Conservation (phyloP, 2,113 vertebrate genomes). For the Siniperca chuatsi region DNA sequence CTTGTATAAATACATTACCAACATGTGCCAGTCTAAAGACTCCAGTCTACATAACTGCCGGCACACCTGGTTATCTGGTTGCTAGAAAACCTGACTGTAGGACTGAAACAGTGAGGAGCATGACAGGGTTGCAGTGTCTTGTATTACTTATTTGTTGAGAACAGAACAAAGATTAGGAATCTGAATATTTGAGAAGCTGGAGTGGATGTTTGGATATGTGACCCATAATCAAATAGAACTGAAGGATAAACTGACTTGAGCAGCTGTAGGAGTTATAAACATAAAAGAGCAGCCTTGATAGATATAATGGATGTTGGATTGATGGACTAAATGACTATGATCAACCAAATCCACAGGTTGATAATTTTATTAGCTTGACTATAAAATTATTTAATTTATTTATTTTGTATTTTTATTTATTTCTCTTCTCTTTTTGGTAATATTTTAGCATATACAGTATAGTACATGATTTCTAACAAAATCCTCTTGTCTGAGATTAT, state of each 20-base stretch:
- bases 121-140: not conserved
- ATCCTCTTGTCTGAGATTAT: too few relatives aligned
- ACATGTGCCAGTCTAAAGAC: constrained; percentile 1
- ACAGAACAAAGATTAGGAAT: not conserved
- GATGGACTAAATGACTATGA: not conserved
- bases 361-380: not conserved
- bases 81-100: not conserved
- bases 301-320: not conserved
- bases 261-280: not conserved
- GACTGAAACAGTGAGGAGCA: not conserved
- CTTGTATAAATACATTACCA: constrained; percentile 27
- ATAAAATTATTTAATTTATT: not conserved
- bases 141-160: not conserved
- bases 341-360: not conserved
- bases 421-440: not conserved
- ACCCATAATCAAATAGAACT: not conserved
- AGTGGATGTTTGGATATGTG: not conserved
- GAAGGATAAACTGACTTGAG: not conserved
- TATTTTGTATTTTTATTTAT: not conserved
- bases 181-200: not conserved
- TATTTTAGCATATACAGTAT: not conserved
- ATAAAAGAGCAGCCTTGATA: too few relatives aligned
- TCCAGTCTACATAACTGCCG: not conserved
- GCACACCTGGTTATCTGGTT: constrained; percentile 8
- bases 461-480: not conserved